Evolutionary conservation across 2,888 invertebrate genomes (phyloP).

Genomic region (Caenorhabditis sp.): DNA sequence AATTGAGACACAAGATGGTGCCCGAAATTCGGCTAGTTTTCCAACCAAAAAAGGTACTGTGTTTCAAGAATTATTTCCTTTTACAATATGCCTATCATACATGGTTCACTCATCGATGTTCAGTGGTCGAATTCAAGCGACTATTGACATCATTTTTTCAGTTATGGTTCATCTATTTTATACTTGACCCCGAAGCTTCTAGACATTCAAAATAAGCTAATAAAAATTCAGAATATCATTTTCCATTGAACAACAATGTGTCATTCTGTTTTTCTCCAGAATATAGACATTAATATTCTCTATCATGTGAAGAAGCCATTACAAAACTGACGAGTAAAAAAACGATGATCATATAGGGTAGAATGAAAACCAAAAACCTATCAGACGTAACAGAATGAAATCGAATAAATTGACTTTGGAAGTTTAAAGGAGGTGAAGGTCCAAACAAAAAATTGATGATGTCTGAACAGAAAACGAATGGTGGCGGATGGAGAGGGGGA

Average conservation of each 20-base stretch:
- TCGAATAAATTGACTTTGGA: conserved; percentile 9
- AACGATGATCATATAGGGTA: neutral
- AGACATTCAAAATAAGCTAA: conserved; percentile 2
- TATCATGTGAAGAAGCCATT: neutral
- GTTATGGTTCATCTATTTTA: neutral
- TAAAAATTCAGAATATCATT: neutral
- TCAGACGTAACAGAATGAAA: neutral
- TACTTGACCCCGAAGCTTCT: neutral
- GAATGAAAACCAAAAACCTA: conserved; percentile 9
- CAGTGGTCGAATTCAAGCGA: too few species aligned
- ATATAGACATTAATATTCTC: too few species aligned
- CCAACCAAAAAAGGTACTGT: neutral
- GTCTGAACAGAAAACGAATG: conserved; percentile 46
- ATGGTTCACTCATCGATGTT: too few species aligned
- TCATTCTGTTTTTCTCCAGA: conserved; percentile 3
- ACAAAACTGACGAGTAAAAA: too few species aligned
- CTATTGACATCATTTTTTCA: too few species aligned
- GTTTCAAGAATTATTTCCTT: too few species aligned
- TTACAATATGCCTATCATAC: too few species aligned
- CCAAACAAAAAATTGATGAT: conserved; percentile 46
- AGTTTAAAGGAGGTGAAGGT: neutral
- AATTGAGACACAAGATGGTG: neutral
- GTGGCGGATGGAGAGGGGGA: too few species aligned
- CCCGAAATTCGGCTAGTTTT: neutral
- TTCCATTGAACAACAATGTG: conserved; percentile 15